phyloP scores from a whole-genome alignment of 2,113 vertebrate species.

The Arizona elegans region DNA sequence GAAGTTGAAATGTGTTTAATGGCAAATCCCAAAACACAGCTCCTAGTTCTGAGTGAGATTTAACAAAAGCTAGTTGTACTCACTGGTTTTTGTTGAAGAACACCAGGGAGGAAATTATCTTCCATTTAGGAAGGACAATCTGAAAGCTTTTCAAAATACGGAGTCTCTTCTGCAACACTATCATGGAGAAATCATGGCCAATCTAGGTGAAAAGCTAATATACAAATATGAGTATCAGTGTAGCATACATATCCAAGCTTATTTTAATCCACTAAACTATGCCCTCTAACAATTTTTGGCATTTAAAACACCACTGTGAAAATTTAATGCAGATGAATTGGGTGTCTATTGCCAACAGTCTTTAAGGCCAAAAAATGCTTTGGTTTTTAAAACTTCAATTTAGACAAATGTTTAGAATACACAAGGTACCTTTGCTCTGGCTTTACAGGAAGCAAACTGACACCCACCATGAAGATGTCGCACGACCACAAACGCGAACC shows the following conservation, averaged over 20 bases:
- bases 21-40: neutral
- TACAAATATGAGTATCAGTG: neutral
- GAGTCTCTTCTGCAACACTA: neutral
- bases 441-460: neutral
- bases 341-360: neutral
- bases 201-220: neutral
- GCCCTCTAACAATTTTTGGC: neutral
- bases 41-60: neutral
- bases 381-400: slow-evolving; percentile 5
- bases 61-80: neutral
- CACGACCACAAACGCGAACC: too few species aligned
- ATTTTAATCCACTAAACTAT: neutral
- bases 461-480: too few species aligned
- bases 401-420: neutral
- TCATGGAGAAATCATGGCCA: neutral
- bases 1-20: neutral
- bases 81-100: neutral
- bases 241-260: neutral
- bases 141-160: neutral
- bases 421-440: slow-evolving; percentile 6
- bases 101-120: neutral
- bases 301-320: neutral
- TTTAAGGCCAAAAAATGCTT: neutral
- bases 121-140: neutral
- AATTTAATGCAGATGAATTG: neutral